A percentile compares a stretch with the other conserved stretches of the same genome.
These are phyloP conservation scores for Silurus meridionalis DNA, from an alignment of 2,113 vertebrate species.

Conservation along the genomic window DNA sequence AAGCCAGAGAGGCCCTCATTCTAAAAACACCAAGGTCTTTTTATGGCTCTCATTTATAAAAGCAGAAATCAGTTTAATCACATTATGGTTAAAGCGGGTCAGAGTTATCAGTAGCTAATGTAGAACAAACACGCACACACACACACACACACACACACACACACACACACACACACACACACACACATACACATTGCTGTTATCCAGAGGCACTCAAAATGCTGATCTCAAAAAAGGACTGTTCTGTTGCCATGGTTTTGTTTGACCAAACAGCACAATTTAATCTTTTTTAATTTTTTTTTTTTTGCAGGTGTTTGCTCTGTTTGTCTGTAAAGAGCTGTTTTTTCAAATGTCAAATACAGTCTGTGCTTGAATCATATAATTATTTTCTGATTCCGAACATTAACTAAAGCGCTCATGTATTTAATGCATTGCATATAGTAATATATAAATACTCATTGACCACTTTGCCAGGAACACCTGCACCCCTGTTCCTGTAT, in stretches of 20 bases:
- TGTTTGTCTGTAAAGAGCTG: not conserved
- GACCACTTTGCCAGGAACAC: not conserved
- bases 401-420: not conserved
- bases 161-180: slow-evolving; percentile 1
- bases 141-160: slow-evolving; percentile 3
- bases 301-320: not conserved
- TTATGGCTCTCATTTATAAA: slow-evolving; percentile 37
- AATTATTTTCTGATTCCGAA: not conserved
- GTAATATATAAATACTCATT: not conserved
- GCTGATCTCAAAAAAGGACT: slow-evolving; percentile 10
- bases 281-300: not conserved
- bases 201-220: not conserved
- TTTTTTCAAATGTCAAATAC: slow-evolving; percentile 23
- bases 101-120: slow-evolving; percentile 23
- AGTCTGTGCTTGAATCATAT: not conserved
- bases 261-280: slow-evolving; percentile 16
- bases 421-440: not conserved
- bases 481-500: not conserved
- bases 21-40: slow-evolving; percentile 40
- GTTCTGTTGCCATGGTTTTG: slow-evolving; percentile 29
- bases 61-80: slow-evolving; percentile 47
- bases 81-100: slow-evolving; percentile 20
- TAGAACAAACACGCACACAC: slow-evolving; percentile 32
- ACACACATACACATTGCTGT: not conserved
- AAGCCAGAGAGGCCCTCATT: slow-evolving; percentile 32